Evolutionary conservation across 2,888 invertebrate species (phyloP).

Genomic region (Drosophila acutilabella): DNA sequence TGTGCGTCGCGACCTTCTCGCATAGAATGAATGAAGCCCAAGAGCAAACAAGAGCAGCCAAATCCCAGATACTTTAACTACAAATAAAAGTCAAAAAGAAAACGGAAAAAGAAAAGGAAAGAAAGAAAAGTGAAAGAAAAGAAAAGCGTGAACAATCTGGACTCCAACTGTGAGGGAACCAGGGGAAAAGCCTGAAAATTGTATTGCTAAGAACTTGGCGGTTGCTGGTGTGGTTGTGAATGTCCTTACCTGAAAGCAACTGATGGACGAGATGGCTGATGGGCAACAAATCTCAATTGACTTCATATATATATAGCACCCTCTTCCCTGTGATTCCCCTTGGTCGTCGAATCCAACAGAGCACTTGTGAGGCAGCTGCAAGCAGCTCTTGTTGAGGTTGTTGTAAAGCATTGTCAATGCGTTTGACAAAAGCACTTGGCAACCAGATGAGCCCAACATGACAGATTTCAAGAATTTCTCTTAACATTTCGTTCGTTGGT

Average conservation of each 20-base stretch:
- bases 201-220: conserved; percentile 2
- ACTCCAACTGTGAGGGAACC: conserved; percentile 10
- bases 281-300: conserved; percentile 62
- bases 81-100: conserved; percentile 58
- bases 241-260: conserved; percentile 60
- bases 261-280: conserved; percentile 38
- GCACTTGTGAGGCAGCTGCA: conserved; percentile 53
- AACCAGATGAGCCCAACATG: conserved; percentile 39
- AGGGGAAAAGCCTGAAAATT: neutral
- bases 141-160: conserved; percentile 34
- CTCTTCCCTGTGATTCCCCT: neutral
- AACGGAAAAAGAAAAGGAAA: conserved; percentile 14
- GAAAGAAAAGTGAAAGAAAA: conserved; percentile 21
- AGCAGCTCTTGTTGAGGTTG: conserved; percentile 48
- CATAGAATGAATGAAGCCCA: conserved; percentile 60
- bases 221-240: conserved; percentile 26
- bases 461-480: conserved; percentile 66
- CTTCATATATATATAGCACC: conserved; percentile 37
- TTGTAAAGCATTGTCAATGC: conserved; percentile 71
- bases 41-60: conserved; percentile 66
- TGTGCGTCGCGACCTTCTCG: conserved; percentile 46
- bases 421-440: conserved; percentile 76
- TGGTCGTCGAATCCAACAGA: conserved; percentile 12
- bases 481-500: neutral
- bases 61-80: conserved; percentile 70